phyloP scores from a whole-genome alignment of 2,888 invertebrate species.

The Hypsopygia costalis region DNA sequence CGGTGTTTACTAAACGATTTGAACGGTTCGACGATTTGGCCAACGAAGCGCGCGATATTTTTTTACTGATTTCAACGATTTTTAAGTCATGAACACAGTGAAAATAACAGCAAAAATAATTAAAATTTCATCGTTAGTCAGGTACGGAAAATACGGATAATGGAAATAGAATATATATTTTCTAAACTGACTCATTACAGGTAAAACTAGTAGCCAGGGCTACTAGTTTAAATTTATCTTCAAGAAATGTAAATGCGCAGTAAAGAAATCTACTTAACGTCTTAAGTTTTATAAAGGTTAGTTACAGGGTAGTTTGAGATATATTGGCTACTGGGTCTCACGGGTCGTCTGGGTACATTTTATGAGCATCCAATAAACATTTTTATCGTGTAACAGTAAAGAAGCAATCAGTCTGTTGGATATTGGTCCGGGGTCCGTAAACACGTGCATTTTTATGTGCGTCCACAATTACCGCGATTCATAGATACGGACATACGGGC shows the following conservation, averaged over 20 bases:
- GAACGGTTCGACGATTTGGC: conserved; percentile 69
- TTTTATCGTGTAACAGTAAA: conserved; percentile 81
- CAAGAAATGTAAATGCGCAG: background rate
- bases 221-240: too few relatives aligned
- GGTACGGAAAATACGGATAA: too few relatives aligned
- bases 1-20: conserved; percentile 80
- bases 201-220: too few relatives aligned
- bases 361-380: conserved; percentile 73
- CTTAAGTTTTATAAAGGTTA: conserved; percentile 61
- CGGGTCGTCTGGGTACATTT: conserved; percentile 71
- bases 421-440: conserved; percentile 76
- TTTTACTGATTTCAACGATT: conserved; percentile 29
- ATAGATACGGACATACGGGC: conserved; percentile 22
- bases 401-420: conserved; percentile 78
- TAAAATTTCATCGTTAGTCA: too few relatives aligned
- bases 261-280: conserved; percentile 8
- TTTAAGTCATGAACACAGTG: background rate
- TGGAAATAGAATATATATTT: too few relatives aligned
- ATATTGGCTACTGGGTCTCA: conserved; percentile 75
- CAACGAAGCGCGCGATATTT: conserved; percentile 51
- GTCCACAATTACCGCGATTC: conserved; percentile 55
- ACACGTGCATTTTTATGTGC: conserved; percentile 75
- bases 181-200: too few relatives aligned
- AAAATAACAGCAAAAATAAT: background rate
- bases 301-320: conserved; percentile 72